Evolutionary conservation across 2,113 vertebrate species (phyloP).

Genomic region (Neofelis nebulosa): DNA sequence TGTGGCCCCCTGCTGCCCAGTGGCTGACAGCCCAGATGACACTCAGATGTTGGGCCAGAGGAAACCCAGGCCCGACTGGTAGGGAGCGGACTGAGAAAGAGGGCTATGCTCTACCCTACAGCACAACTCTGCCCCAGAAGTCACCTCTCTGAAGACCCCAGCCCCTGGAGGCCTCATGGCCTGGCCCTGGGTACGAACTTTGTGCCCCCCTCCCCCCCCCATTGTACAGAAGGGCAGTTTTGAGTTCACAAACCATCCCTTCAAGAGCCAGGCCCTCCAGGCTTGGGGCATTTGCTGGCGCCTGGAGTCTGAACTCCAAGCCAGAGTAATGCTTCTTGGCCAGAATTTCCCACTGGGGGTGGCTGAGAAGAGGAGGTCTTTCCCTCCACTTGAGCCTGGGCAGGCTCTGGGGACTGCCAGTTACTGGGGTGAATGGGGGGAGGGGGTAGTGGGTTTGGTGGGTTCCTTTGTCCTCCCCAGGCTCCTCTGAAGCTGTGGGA

Average conservation of each 20-base stretch:
- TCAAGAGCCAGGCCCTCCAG: background rate
- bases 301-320: conserved; percentile 59
- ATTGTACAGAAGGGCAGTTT: background rate
- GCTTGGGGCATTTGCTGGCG: conserved; percentile 20
- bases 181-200: background rate
- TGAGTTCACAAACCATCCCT: background rate
- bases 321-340: conserved; percentile 17
- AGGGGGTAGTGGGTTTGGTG: background rate
- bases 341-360: conserved; percentile 30
- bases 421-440: background rate
- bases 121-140: background rate
- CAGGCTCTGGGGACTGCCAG: conserved; percentile 3
- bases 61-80: background rate
- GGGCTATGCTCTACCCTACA: background rate
- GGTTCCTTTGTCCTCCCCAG: conserved; percentile 9
- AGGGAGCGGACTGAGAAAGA: background rate
- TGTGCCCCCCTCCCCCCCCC: background rate
- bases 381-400: conserved; percentile 48
- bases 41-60: conserved; percentile 60
- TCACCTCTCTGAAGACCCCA: conserved; percentile 11
- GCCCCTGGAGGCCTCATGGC: background rate
- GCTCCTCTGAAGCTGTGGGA: conserved; percentile 1
- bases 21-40: conserved; percentile 54
- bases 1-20: conserved; percentile 27
- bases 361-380: conserved; percentile 17